Evolutionary conservation across 2,888 invertebrate genomes (phyloP), one percentile per base, ranked within the genome.

Genomic region (Cheilosia scutellata): DNA sequence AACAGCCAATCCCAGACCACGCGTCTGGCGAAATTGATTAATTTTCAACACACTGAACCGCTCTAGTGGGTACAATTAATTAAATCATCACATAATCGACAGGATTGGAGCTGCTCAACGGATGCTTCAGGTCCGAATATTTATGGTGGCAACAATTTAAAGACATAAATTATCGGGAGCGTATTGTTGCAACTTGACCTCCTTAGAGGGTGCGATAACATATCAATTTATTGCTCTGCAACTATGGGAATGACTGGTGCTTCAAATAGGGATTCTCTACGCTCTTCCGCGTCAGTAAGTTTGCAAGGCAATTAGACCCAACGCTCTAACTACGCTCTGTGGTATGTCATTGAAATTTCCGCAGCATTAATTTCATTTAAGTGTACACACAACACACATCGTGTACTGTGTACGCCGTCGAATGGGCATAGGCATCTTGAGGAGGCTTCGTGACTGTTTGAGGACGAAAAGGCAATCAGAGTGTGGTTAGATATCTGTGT

Each of bases 221-320:
- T 33, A n/a, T 31, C 13, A 62, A 57, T 74, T 37, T 31, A 33
- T 51, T 65, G 37, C 51, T 37, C 37, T 47, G 11, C 62, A 60
- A 29, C 29, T 63, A 29, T 37, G 58, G 55, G 27, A 42, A 27
- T 16, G 9, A 6, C 37, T 16, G 29, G 9, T 37, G 31, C 31
- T 13, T 55, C 74, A 51, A 47, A 6, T 1, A 13, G 25, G 29
- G 11, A 49, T 51, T 49, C 44, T 27, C n/a, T 55, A 13, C 40
- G 37, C 40, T 29, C 25, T 62, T 70, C 70, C 55, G 20, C 44
- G 33, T 77, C 63, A 25, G 4, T 63, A 42, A 7, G 40, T 42
- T 71, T 78, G 65, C 78, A 63, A 58, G 20, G 71, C 78, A 71
- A 78, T 78, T 78, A 78, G 33, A 29, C 78, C 33, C 47, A 31